Percentiles rank a stretch among this genome's conserved stretches.
Evolutionary conservation across 92 coral and sea anemone species (phyloP).

Genomic region (Diadumene lineata): DNA sequence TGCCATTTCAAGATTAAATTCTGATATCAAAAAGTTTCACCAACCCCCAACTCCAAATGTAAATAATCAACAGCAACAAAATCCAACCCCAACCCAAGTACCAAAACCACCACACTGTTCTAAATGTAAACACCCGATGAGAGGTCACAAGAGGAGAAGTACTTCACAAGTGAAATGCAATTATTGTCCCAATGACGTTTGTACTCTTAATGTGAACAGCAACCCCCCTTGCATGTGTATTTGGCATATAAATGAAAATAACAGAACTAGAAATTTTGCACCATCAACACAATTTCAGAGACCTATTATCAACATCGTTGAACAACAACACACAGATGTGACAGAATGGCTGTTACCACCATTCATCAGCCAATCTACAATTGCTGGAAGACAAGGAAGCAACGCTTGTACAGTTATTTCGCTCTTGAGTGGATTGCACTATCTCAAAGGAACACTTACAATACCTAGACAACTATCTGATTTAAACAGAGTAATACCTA

Average conservation of each 20-base stretch:
- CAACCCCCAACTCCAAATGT: not conserved
- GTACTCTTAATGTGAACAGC: too few species aligned
- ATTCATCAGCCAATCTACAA: constrained; percentile 33
- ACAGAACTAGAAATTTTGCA: constrained; percentile 9
- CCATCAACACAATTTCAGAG: constrained; percentile 16
- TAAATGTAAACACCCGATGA: constrained; percentile 42
- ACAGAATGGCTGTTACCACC: constrained; percentile 53
- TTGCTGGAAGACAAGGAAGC: constrained; percentile 48
- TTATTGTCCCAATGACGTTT: constrained; percentile 28
- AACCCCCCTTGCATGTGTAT: too few species aligned
- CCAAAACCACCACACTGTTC: constrained; percentile 55
- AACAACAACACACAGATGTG: not conserved
- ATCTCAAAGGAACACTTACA: constrained; percentile 7
- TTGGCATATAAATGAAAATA: too few species aligned
- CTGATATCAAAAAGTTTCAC: constrained; percentile 1
- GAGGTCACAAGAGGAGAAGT: constrained; percentile 30
- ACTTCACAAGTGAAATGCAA: constrained; percentile 29
- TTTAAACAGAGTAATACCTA: constrained; percentile 14
- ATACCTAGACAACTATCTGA: constrained; percentile 16
- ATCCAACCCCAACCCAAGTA: constrained; percentile 22
- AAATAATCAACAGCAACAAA: constrained; percentile 13
- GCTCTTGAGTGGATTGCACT: constrained; percentile 40
- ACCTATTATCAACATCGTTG: constrained; percentile 12
- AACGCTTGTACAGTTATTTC: constrained; percentile 60
- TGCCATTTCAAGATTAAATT: constrained; percentile 26